phyloP scores from a whole-genome alignment of 1,140 invertebrate genomes.

The Zaprionus lachaisei region DNA sequence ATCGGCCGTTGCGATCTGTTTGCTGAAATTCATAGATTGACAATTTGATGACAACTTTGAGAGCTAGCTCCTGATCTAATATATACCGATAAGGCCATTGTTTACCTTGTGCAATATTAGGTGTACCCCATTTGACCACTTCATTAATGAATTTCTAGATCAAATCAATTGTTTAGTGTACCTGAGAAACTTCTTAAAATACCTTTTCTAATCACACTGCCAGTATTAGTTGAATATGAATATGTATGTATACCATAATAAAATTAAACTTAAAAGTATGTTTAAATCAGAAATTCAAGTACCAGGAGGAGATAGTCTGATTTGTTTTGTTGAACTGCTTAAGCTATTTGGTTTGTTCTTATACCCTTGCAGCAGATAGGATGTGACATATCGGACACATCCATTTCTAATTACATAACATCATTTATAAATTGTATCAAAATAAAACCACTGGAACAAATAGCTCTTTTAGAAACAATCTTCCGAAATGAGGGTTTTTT shows the following conservation, averaged over 20 bases:
- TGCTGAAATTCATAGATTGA: conserved; percentile 64
- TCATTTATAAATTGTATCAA: too few relatives aligned
- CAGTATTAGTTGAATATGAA: background rate
- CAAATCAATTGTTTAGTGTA: background rate
- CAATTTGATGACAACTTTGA: conserved; percentile 64
- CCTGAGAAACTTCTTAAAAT: background rate
- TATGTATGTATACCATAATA: background rate
- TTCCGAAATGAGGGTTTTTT: too few relatives aligned
- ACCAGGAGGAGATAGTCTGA: too few relatives aligned
- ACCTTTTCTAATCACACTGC: background rate
- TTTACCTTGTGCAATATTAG: background rate
- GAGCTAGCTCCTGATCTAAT: conserved; percentile 24
- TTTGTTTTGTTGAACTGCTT: too few relatives aligned
- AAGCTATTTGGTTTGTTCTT: too few relatives aligned
- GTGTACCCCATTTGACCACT: background rate
- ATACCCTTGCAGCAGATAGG: too few relatives aligned
- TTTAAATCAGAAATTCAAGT: background rate
- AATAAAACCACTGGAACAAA: too few relatives aligned
- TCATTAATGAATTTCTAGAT: background rate
- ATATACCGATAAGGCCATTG: background rate
- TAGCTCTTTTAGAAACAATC: too few relatives aligned
- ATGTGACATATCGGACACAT: too few relatives aligned
- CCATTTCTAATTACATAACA: too few relatives aligned
- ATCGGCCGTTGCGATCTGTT: conserved; percentile 54
- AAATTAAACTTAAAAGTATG: background rate